phyloP scores from a whole-genome alignment of 2,113 vertebrate species.

The Perca flavescens region DNA sequence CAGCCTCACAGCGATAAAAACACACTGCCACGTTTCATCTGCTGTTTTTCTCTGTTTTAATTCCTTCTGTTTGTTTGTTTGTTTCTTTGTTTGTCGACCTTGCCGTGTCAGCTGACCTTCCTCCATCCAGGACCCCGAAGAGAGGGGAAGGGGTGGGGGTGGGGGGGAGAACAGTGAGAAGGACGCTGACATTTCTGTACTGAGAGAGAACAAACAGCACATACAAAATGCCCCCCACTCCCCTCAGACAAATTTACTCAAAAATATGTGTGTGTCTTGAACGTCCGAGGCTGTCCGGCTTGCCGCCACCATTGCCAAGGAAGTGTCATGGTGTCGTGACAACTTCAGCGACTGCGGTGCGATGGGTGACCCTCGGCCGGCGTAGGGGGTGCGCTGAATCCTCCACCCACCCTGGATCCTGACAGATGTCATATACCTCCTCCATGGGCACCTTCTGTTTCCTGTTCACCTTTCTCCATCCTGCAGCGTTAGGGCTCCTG shows the following conservation, averaged over 20 bases:
- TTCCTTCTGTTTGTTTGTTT: slow-evolving; percentile 79
- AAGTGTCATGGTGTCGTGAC: slow-evolving; percentile 83
- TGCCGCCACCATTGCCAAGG: slow-evolving; percentile 78
- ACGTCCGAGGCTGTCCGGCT: slow-evolving; percentile 72
- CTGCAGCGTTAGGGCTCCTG: slow-evolving; percentile 82
- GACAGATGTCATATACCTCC: slow-evolving; percentile 86
- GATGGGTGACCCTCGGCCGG: slow-evolving; percentile 80
- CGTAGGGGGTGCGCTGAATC: slow-evolving; percentile 67
- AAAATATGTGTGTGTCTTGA: slow-evolving; percentile 74
- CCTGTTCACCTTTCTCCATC: slow-evolving; percentile 84
- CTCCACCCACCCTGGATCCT: slow-evolving; percentile 77
- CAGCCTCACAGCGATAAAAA: slow-evolving; percentile 63
- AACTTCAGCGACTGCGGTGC: slow-evolving; percentile 79
- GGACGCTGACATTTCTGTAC: slow-evolving; percentile 77
- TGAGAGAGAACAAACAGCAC: slow-evolving; percentile 74
- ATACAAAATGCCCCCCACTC: slow-evolving; percentile 55
- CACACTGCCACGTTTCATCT: slow-evolving; percentile 71
- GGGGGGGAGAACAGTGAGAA: slow-evolving; percentile 43
- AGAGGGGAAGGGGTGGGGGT: slow-evolving; percentile 19
- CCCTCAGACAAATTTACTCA: slow-evolving; percentile 75
- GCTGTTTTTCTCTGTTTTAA: slow-evolving; percentile 80
- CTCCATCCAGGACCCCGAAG: slow-evolving; percentile 72
- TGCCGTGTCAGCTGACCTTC: slow-evolving; percentile 84
- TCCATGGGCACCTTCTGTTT: slow-evolving; percentile 85
- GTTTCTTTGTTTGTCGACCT: slow-evolving; percentile 83